phyloP scores from a whole-genome alignment of 2,797 vertebrate species.

The Aeoliscus strigatus region DNA sequence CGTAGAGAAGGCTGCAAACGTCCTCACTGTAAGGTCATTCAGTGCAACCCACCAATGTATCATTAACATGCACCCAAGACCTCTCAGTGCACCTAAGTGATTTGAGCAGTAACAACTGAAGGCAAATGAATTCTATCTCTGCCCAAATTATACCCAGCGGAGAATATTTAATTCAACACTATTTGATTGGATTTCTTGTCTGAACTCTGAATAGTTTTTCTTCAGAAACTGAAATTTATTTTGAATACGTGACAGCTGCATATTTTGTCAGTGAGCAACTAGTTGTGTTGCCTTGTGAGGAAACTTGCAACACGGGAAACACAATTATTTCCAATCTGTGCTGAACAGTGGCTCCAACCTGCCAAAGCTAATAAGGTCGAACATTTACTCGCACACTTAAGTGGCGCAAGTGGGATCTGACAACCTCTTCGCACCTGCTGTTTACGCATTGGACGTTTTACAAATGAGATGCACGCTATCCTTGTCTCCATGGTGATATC shows the following conservation, averaged over 20 bases:
- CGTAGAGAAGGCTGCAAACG: conserved; percentile 12
- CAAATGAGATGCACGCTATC: too few species aligned
- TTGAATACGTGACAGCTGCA: conserved; percentile 11
- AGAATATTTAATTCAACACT: conserved; percentile 12
- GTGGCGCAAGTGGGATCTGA: too few species aligned
- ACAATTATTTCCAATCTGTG: conserved; percentile 2
- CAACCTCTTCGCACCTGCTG: too few species aligned
- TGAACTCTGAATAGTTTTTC: too few species aligned
- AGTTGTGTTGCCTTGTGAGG: conserved; percentile 2
- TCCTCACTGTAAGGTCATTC: conserved; percentile 3
- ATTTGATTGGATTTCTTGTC: too few species aligned
- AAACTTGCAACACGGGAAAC: conserved; percentile 5
- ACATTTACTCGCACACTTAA: too few species aligned
- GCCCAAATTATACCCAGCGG: conserved; percentile 37
- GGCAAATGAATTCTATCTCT: conserved; percentile 34
- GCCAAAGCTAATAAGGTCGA: conserved; percentile 1
- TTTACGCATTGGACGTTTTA: too few species aligned
- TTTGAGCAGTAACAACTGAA: too few species aligned
- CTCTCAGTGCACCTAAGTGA: too few species aligned
- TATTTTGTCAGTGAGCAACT: conserved; percentile 15
- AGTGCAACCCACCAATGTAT: conserved; percentile 11
- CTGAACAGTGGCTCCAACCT: conserved; percentile 1
- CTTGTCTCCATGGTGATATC: too few species aligned
- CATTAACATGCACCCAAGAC: conserved; percentile 14
- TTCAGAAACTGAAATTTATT: not conserved